These are phyloP conservation scores for Incurvaria masculella DNA, from an alignment of 2,888 invertebrate genomes.

Conservation along the genomic window DNA sequence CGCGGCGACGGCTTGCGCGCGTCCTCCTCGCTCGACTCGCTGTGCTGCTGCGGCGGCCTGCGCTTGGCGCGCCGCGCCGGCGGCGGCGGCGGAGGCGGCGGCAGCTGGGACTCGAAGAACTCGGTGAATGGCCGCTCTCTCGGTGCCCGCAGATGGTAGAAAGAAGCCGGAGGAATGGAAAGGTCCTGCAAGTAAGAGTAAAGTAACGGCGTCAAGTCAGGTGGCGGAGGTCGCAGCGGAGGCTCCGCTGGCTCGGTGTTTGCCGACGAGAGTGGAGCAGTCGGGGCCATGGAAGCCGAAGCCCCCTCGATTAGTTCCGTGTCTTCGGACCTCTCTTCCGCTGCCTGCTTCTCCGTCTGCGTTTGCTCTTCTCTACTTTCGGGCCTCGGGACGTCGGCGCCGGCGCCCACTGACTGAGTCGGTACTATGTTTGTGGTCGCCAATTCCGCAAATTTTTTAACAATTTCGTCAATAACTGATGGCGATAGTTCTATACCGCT, in stretches of 20 bases:
- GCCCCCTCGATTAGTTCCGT: slow-evolving; percentile 14
- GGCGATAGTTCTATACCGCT: slow-evolving; percentile 67
- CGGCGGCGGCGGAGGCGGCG: slow-evolving; percentile 34
- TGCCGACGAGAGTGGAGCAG: slow-evolving; percentile 20
- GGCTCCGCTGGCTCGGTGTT: slow-evolving; percentile 29
- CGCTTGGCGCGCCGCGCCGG: slow-evolving; percentile 48
- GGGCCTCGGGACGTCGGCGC: slow-evolving; percentile 23
- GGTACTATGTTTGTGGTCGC: slow-evolving; percentile 23
- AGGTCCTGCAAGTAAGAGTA: slow-evolving; percentile 55
- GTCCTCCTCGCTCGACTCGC: slow-evolving; percentile 51
- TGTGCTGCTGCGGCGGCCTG: slow-evolving; percentile 38
- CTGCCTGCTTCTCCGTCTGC: slow-evolving; percentile 31
- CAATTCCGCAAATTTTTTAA: slow-evolving; percentile 53
- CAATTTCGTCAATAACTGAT: slow-evolving; percentile 65
- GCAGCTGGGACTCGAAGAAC: slow-evolving; percentile 32
- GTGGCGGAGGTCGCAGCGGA: slow-evolving; percentile 48
- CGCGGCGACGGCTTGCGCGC: slow-evolving; percentile 41
- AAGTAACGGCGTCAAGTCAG: slow-evolving; percentile 44
- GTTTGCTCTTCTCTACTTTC: slow-evolving; percentile 42
- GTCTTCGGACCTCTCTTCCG: slow-evolving; percentile 16
- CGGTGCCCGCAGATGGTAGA: slow-evolving; percentile 40
- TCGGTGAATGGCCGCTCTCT: slow-evolving; percentile 36
- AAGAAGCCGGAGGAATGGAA: slow-evolving; percentile 44
- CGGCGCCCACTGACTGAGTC: slow-evolving; percentile 18
- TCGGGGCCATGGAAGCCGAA: slow-evolving; percentile 17